phyloP scores from a whole-genome alignment of 2,888 invertebrate genomes.

The Pogonocherus hispidulus region DNA sequence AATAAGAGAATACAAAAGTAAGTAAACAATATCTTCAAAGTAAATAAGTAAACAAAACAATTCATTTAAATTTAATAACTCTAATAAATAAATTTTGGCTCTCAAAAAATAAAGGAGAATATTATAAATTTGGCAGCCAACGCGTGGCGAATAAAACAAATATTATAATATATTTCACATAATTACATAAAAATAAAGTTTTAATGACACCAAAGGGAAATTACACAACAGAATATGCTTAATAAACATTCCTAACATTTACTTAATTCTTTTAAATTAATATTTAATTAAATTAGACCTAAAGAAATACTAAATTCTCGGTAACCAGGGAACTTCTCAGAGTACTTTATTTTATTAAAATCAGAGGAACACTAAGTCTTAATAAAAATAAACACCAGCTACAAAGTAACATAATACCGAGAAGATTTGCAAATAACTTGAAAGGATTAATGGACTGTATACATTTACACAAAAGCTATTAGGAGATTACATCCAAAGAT shows the following conservation, averaged over 20 bases:
- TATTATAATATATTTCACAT: too few species aligned
- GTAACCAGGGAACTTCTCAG: neutral
- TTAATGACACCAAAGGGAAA: neutral
- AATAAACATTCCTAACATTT: neutral
- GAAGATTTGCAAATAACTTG: constrained; percentile 14
- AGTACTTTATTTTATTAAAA: neutral
- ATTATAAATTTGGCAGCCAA: too few species aligned
- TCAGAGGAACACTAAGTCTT: neutral
- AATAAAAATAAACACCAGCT: constrained; percentile 14
- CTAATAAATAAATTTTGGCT: too few species aligned
- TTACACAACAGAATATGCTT: neutral
- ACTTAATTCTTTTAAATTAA: neutral
- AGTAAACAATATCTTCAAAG: too few species aligned
- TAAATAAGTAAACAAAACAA: too few species aligned
- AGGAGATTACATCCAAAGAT: constrained; percentile 27
- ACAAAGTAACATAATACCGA: constrained; percentile 5
- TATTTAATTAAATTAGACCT: neutral
- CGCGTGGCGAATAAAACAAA: too few species aligned
- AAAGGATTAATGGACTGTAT: constrained; percentile 17
- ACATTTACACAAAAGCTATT: constrained; percentile 18
- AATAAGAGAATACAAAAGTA: too few species aligned
- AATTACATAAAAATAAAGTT: neutral
- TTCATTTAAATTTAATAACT: too few species aligned
- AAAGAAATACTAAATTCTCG: neutral
- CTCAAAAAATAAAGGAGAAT: too few species aligned